Conservation (phyloP, 2,888 invertebrate genomes). For the Phengaris alcon region DNA sequence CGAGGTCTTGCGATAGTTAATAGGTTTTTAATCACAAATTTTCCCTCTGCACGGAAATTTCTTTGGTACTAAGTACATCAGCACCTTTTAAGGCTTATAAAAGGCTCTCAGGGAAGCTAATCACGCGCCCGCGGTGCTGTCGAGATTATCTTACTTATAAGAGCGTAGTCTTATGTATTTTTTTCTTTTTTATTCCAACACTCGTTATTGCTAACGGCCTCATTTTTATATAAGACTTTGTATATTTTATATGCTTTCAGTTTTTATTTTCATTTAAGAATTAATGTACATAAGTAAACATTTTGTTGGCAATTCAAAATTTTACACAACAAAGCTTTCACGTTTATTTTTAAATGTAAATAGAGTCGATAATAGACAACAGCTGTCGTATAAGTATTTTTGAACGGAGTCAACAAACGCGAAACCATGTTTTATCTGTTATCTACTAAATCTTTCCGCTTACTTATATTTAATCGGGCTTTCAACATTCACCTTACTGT, state of each 20-base stretch:
- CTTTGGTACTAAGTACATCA: slow-evolving; percentile 41
- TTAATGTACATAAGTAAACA: slow-evolving; percentile 9
- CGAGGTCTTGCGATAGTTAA: too few species aligned
- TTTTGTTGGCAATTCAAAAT: slow-evolving; percentile 8
- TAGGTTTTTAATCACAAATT: neutral
- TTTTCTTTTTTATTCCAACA: slow-evolving; percentile 33
- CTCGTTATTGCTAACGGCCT: slow-evolving; percentile 27
- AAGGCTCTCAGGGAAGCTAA: slow-evolving; percentile 60
- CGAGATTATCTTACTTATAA: slow-evolving; percentile 54
- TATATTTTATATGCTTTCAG: slow-evolving; percentile 4
- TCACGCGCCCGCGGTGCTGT: slow-evolving; percentile 51
- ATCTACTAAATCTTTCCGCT: slow-evolving; percentile 4
- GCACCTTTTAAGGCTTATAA: slow-evolving; percentile 59
- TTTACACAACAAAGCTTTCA: slow-evolving; percentile 23
- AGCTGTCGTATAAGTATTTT: neutral
- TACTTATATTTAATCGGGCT: neutral
- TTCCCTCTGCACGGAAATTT: slow-evolving; percentile 25
- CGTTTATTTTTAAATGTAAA: slow-evolving; percentile 5
- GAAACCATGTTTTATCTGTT: neutral
- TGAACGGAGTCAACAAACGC: slow-evolving; percentile 10
- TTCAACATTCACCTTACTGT: neutral
- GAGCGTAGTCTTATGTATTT: slow-evolving; percentile 37
- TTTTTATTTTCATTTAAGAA: slow-evolving; percentile 23
- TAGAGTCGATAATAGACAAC: slow-evolving; percentile 7
- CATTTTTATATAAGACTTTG: slow-evolving; percentile 23